These are phyloP conservation scores for Pyralis farinalis DNA, from an alignment of 2,888 invertebrate genomes.

Conservation along the genomic window DNA sequence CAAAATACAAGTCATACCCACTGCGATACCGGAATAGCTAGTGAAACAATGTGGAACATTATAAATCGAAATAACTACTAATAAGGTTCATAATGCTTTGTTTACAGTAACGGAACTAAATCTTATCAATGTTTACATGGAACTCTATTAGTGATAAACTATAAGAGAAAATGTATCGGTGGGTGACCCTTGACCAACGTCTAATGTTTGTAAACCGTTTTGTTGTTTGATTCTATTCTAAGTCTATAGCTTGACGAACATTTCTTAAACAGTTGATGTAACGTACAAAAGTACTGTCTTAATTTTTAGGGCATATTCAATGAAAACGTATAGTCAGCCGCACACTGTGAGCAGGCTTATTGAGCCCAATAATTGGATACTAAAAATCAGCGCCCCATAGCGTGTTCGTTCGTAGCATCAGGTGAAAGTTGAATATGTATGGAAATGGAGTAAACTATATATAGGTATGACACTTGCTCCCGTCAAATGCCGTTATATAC, in stretches of 20 bases:
- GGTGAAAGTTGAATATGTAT: no score
- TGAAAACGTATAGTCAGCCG: no score
- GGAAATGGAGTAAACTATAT: no score
- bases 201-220: neutral
- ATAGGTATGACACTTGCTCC: no score
- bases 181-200: neutral
- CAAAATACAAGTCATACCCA: conserved; percentile 34
- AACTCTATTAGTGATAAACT: conserved; percentile 2
- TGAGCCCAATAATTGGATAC: no score
- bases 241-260: neutral
- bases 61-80: conserved; percentile 14
- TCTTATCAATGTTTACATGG: conserved; percentile 6
- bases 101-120: conserved; percentile 8
- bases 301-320: no score
- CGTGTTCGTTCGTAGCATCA: no score
- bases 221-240: neutral
- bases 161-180: neutral
- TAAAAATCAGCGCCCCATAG: no score
- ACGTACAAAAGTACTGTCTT: no score
- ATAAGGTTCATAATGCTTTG: conserved; percentile 1
- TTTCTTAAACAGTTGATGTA: neutral
- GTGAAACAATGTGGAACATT: conserved; percentile 50
- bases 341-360: no score
- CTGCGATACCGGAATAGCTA: conserved; percentile 38
- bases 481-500: no score